These are phyloP conservation scores for Crenuchus spilurus DNA, from an alignment of 2,797 vertebrate species.

Conservation along the genomic window DNA sequence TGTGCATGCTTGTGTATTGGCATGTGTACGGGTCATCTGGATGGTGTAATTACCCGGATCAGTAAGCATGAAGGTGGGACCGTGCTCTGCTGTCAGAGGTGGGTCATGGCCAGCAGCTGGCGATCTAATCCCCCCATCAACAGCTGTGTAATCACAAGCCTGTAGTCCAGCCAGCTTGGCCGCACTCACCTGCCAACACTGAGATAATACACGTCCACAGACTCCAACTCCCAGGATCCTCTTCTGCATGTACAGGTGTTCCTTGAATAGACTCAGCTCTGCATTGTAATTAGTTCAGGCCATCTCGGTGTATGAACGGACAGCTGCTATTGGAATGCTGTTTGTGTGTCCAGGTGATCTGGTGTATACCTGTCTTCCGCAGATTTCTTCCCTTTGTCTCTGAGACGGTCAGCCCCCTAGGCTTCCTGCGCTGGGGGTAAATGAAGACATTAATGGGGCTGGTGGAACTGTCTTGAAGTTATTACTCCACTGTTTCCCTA, in stretches of 20 bases:
- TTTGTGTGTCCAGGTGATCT: slow-evolving; percentile 25
- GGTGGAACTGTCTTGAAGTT: slow-evolving; percentile 78
- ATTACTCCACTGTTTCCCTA: slow-evolving; percentile 83
- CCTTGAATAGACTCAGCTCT: slow-evolving; percentile 47
- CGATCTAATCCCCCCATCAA: slow-evolving; percentile 70
- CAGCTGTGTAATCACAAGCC: slow-evolving; percentile 73
- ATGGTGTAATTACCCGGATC: slow-evolving; percentile 77
- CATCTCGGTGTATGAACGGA: not conserved
- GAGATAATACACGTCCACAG: slow-evolving; percentile 24
- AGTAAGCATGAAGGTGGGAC: slow-evolving; percentile 74
- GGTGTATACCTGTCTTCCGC: not conserved
- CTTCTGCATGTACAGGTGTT: slow-evolving; percentile 40
- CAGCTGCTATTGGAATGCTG: slow-evolving; percentile 10
- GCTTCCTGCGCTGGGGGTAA: slow-evolving; percentile 61
- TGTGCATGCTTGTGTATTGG: slow-evolving; percentile 6
- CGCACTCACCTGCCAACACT: slow-evolving; percentile 48
- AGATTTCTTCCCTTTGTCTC: slow-evolving; percentile 8
- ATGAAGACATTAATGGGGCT: slow-evolving; percentile 90
- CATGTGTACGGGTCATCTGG: slow-evolving; percentile 63
- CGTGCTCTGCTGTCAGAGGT: slow-evolving; percentile 72
- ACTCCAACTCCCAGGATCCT: slow-evolving; percentile 57
- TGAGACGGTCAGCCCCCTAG: slow-evolving; percentile 6
- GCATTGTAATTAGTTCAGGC: slow-evolving; percentile 39
- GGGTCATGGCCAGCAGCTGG: slow-evolving; percentile 68
- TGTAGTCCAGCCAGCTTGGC: slow-evolving; percentile 48